These are phyloP conservation scores for Indicator maculatus DNA, from an alignment of 2,113 vertebrate genomes.

Conservation along the genomic window DNA sequence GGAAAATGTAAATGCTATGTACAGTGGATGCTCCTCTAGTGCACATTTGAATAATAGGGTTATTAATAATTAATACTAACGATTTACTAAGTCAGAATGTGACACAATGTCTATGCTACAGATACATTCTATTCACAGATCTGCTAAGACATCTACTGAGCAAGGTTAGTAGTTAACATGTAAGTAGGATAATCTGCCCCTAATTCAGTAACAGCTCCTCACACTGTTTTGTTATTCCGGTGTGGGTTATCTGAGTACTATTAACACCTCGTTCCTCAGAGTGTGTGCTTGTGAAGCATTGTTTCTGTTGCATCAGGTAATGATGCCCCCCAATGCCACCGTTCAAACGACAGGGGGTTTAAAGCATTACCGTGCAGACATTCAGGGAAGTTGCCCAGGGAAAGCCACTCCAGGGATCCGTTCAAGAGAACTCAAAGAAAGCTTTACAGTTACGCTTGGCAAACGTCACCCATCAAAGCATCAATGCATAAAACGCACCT, in stretches of 20 bases:
- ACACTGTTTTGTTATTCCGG: background rate
- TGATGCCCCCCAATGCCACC: background rate
- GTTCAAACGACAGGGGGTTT: background rate
- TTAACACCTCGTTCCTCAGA: background rate
- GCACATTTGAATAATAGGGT: background rate
- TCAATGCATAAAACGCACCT: background rate
- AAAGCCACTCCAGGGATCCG: background rate
- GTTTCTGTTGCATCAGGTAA: background rate
- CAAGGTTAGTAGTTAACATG: background rate
- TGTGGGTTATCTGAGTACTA: background rate
- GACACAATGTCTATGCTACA: background rate
- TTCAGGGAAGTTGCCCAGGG: background rate
- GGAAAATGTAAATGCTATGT: background rate
- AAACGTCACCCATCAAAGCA: background rate
- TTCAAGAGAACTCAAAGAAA: background rate
- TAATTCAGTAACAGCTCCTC: background rate
- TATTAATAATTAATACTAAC: background rate
- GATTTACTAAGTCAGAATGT: background rate
- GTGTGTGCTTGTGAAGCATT: background rate
- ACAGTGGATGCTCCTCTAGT: background rate
- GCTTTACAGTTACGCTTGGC: background rate
- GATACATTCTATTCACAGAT: background rate
- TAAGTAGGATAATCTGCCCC: background rate
- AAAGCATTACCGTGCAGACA: background rate
- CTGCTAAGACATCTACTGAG: background rate